These are phyloP conservation scores for Trachymyrmex septentrionalis DNA, from an alignment of 1,140 invertebrate species.

Conservation along the genomic window DNA sequence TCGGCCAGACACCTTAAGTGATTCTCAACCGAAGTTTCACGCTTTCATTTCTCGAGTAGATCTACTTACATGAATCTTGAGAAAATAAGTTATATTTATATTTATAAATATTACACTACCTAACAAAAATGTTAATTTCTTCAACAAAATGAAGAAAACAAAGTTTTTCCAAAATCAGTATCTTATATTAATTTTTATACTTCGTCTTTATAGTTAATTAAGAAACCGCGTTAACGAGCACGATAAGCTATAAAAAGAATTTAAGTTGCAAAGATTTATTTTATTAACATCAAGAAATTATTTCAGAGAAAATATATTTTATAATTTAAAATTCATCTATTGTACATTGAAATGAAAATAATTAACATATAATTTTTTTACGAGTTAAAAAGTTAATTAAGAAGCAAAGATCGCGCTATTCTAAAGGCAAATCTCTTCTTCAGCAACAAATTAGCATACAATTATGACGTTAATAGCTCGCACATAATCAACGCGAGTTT, in stretches of 20 bases:
- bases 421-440: neutral
- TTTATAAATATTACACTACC: neutral
- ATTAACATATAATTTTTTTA: neutral
- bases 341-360: neutral
- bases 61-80: neutral
- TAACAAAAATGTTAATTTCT: neutral
- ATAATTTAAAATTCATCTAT: neutral
- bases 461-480: neutral
- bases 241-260: too few species aligned
- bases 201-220: neutral
- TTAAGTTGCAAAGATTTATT: neutral
- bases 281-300: too few species aligned
- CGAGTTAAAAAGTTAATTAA: neutral
- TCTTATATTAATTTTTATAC: neutral
- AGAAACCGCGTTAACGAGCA: too few species aligned
- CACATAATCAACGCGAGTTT: neutral
- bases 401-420: too few species aligned
- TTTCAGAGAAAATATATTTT: neutral
- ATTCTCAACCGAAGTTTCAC: neutral
- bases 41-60: neutral
- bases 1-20: neutral
- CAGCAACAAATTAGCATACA: slow-evolving; percentile 8
- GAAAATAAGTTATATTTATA: neutral
- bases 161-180: neutral
- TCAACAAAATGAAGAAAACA: neutral